Percentiles rank a stretch among this genome's conserved stretches.
Conservation (phyloP, 1,140 invertebrate species). For the Bombus consobrinus region DNA sequence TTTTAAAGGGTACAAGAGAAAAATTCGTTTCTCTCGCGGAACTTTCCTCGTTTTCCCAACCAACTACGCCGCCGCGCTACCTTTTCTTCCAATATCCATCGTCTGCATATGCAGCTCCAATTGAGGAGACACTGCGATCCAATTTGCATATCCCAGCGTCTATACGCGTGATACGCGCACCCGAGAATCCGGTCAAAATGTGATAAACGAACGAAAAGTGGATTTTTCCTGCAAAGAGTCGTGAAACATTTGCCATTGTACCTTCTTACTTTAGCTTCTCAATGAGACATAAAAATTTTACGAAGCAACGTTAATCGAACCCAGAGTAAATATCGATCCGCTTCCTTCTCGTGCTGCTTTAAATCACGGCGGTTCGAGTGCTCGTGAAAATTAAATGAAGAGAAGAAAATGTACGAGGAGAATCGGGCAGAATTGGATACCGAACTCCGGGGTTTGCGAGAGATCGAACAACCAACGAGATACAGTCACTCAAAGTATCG, state of each 20-base stretch:
- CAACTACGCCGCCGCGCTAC: background rate
- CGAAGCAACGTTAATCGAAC: background rate
- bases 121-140: slow-evolving; percentile 10
- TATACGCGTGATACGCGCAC: background rate
- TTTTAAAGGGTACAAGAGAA: slow-evolving; percentile 10
- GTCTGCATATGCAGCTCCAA: background rate
- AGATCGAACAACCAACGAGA: slow-evolving; percentile 6
- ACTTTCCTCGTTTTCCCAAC: slow-evolving; percentile 17
- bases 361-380: background rate
- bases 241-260: background rate
- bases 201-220: background rate
- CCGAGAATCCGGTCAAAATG: slow-evolving; percentile 28
- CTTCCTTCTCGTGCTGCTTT: background rate
- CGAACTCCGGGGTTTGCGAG: background rate
- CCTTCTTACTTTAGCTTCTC: background rate
- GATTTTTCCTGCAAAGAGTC: background rate
- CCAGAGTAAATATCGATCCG: background rate
- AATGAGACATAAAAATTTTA: background rate
- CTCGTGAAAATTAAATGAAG: slow-evolving; percentile 18
- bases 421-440: background rate
- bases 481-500: slow-evolving; percentile 23
- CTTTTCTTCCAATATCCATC: slow-evolving; percentile 37
- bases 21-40: slow-evolving; percentile 26
- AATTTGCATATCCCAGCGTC: slow-evolving; percentile 41
- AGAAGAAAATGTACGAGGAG: background rate